Percentiles rank a stretch among this genome's conserved stretches.
Evolutionary conservation across 2,797 vertebrate species (phyloP).

Genomic region (Mus caroli): DNA sequence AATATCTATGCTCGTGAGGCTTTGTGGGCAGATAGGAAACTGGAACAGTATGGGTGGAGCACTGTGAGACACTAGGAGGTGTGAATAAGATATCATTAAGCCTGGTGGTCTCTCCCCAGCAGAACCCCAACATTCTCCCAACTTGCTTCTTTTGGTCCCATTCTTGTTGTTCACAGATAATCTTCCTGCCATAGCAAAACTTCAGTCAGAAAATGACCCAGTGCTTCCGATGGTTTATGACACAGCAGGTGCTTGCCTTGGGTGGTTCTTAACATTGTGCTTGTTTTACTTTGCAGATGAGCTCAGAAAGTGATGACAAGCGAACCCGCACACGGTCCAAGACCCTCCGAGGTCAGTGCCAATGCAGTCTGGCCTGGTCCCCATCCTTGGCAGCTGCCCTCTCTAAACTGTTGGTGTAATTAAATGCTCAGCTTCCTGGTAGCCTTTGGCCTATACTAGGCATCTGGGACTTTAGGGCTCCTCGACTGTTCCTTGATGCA

Average conservation of each 20-base stretch:
- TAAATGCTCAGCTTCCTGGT: neutral
- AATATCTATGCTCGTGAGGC: neutral
- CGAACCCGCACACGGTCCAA: conserved; percentile 96
- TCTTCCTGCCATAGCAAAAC: neutral
- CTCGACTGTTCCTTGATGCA: conserved; percentile 72
- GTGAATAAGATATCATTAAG: accelerated
- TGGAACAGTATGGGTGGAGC: neutral
- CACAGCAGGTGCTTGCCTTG: neutral
- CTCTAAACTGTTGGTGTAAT: neutral
- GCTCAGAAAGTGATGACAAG: conserved; percentile 95
- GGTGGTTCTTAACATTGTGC: neutral
- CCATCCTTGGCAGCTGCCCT: neutral
- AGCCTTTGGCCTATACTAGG: neutral
- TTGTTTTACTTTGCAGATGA: conserved; percentile 93
- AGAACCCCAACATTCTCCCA: neutral
- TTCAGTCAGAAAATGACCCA: neutral
- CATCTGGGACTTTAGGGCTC: neutral
- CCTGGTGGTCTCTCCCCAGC: neutral
- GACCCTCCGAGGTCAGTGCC: conserved; percentile 94
- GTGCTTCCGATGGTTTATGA: neutral
- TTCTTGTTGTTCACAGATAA: neutral
- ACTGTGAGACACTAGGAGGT: too few relatives aligned
- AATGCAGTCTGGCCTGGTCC: neutral
- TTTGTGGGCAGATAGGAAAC: neutral
- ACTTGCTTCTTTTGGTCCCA: neutral